Evolutionary conservation across 2,113 vertebrate species (phyloP).

Genomic region (Oriolus oriolus): DNA sequence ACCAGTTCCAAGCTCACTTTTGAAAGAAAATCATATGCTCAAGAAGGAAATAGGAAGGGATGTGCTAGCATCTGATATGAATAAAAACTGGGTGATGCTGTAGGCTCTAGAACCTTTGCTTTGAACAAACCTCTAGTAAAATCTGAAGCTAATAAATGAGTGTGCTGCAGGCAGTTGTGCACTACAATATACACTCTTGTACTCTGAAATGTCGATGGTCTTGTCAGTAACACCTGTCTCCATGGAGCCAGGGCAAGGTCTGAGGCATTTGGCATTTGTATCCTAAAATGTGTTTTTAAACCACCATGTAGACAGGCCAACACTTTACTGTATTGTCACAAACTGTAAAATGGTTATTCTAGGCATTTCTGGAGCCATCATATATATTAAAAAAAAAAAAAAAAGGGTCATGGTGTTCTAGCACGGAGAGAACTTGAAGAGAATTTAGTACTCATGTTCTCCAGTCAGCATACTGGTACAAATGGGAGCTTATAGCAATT

Average conservation of each 20-base stretch:
- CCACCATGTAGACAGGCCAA: neutral
- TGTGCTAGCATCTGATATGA: neutral
- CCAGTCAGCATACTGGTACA: neutral
- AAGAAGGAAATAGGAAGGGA: neutral
- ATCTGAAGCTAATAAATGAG: neutral
- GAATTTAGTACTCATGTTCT: neutral
- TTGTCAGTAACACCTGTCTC: neutral
- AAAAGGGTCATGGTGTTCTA: rapidly evolving
- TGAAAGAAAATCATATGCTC: neutral
- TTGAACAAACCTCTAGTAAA: neutral
- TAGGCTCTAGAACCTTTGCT: neutral
- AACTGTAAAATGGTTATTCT: neutral
- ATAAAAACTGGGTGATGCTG: neutral
- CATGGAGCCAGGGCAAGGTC: neutral
- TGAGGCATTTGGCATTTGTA: neutral
- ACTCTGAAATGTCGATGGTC: neutral
- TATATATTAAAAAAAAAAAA: neutral
- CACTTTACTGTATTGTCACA: neutral
- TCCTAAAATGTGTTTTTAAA: neutral
- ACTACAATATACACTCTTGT: neutral
- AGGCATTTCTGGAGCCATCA: neutral
- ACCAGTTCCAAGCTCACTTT: neutral
- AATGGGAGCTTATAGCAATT: neutral
- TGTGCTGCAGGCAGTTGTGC: neutral
- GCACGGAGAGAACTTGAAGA: neutral